Percentiles rank a stretch among this genome's conserved stretches.
These are phyloP conservation scores for Seriola dumerili DNA, from an alignment of 2,113 vertebrate genomes.

Conservation along the genomic window DNA sequence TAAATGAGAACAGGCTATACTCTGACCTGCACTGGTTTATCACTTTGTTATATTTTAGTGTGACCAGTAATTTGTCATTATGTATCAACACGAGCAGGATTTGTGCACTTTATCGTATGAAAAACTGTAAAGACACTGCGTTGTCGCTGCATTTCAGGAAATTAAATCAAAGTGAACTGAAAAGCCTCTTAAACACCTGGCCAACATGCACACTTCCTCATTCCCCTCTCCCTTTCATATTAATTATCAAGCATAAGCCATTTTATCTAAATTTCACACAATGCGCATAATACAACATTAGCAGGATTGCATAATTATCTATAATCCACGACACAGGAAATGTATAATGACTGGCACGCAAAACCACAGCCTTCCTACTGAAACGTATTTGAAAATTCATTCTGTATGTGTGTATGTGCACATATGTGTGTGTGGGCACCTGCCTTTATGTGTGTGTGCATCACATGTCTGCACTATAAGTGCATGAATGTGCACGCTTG, in stretches of 20 bases:
- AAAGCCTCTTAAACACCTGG: slow-evolving; percentile 72
- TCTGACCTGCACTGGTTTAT: not conserved
- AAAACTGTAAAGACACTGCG: slow-evolving; percentile 20
- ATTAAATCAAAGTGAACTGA: slow-evolving; percentile 52
- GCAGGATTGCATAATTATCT: slow-evolving; percentile 44
- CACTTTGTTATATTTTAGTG: not conserved
- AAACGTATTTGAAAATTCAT: slow-evolving; percentile 12
- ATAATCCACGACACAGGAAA: slow-evolving; percentile 32
- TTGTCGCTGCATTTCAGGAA: slow-evolving; percentile 55
- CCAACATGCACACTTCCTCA: slow-evolving; percentile 4
- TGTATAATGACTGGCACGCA: slow-evolving; percentile 10
- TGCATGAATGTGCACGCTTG: not conserved
- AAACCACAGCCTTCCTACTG: not conserved
- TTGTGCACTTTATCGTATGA: slow-evolving; percentile 39
- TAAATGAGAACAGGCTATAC: slow-evolving; percentile 2
- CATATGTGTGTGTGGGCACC: not conserved
- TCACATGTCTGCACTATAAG: not conserved
- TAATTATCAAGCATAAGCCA: slow-evolving; percentile 41
- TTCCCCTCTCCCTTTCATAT: slow-evolving; percentile 33
- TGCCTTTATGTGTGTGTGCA: slow-evolving; percentile 5
- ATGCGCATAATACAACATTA: slow-evolving; percentile 49
- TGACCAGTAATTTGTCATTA: slow-evolving; percentile 31
- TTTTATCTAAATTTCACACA: slow-evolving; percentile 45
- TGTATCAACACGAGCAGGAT: slow-evolving; percentile 15
- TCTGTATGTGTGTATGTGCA: not conserved